phyloP scores from a whole-genome alignment of 2,797 vertebrate genomes.

The Tokudaia muenninki region DNA sequence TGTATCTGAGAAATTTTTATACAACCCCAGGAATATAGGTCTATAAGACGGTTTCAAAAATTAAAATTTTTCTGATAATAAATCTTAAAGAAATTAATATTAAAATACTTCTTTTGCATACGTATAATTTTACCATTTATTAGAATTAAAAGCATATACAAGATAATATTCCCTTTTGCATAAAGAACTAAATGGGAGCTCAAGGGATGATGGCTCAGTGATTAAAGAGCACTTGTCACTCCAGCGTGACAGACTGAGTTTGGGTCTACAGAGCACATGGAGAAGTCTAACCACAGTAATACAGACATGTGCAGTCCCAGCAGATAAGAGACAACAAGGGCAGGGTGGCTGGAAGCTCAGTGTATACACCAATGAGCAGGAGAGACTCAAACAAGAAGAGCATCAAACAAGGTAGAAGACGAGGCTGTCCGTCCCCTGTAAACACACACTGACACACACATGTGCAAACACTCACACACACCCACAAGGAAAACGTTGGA shows the following conservation, averaged over 20 bases:
- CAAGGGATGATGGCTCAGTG: not conserved
- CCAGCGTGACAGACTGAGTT: not conserved
- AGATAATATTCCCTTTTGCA: not conserved
- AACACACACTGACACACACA: not conserved
- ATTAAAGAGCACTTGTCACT: not conserved
- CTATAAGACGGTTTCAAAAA: not conserved
- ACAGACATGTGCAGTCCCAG: not conserved
- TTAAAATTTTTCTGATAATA: not conserved
- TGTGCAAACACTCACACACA: not conserved
- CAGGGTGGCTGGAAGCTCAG: not conserved
- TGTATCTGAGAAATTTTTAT: not conserved
- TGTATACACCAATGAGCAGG: not conserved
- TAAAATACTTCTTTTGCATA: not conserved
- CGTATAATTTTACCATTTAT: not conserved
- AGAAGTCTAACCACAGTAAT: not conserved
- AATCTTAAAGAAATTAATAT: not conserved
- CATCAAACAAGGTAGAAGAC: not conserved
- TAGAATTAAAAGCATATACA: not conserved
- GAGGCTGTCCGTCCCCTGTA: not conserved
- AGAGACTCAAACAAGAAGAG: not conserved
- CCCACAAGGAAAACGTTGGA: not conserved
- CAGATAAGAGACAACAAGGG: not conserved
- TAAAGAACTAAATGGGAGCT: not conserved
- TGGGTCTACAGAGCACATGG: not conserved
- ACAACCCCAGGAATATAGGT: not conserved